Percentiles rank a stretch among this genome's conserved stretches.
phyloP scores from a whole-genome alignment of 2,113 vertebrate species.

The Serinus canaria region DNA sequence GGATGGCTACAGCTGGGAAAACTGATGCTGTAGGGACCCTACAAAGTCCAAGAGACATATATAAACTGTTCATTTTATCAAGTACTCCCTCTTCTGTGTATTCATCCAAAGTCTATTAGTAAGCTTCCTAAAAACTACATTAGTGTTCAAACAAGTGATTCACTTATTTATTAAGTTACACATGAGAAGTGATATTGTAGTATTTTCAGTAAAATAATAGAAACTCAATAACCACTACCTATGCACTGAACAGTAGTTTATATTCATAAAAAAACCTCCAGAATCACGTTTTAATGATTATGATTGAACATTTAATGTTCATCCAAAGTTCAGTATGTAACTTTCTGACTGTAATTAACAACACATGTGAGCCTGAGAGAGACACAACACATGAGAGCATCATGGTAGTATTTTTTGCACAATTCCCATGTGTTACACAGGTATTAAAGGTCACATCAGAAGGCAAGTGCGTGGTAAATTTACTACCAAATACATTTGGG shows the following conservation, averaged over 20 bases:
- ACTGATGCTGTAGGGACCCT: background rate
- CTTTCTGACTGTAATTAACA: background rate
- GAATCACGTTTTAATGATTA: background rate
- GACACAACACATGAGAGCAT: background rate
- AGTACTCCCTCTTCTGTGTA: background rate
- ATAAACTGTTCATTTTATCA: background rate
- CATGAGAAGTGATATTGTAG: background rate
- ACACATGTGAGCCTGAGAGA: accelerated
- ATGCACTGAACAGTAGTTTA: background rate
- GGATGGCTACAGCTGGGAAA: background rate
- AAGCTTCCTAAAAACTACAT: background rate
- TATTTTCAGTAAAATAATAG: conserved; percentile 18
- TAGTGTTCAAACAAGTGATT: background rate
- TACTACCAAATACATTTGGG: background rate
- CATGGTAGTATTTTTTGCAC: background rate
- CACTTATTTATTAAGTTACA: background rate
- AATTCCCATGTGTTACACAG: background rate
- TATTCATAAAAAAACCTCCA: background rate
- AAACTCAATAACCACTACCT: background rate
- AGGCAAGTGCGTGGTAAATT: background rate
- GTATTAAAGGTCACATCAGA: background rate
- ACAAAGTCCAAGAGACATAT: background rate
- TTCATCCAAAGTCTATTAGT: background rate
- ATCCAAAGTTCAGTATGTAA: background rate
- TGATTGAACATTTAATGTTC: background rate